Percentiles rank a stretch among this genome's conserved stretches.
Evolutionary conservation across 2,797 vertebrate genomes (phyloP).

Genomic region (Sebastes hopkinsi): DNA sequence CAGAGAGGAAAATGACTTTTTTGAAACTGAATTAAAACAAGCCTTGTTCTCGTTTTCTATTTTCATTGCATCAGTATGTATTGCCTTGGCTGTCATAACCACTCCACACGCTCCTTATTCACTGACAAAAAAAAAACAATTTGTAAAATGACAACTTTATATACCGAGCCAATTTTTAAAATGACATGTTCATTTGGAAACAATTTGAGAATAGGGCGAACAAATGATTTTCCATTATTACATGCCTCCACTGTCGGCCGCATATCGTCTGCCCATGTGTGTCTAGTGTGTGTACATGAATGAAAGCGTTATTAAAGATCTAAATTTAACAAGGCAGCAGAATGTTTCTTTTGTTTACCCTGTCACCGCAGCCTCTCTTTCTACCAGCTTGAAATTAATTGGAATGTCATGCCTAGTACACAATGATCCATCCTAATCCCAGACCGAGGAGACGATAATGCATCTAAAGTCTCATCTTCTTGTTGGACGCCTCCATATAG

Average conservation of each 20-base stretch:
- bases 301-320: conserved; percentile 44
- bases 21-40: conserved; percentile 30
- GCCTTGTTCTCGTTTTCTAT: conserved; percentile 22
- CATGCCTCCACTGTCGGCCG: conserved; percentile 20
- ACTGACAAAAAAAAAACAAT: conserved; percentile 39
- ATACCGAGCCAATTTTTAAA: conserved; percentile 37
- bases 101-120: conserved; percentile 28
- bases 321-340: conserved; percentile 58
- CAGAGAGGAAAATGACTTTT: conserved; percentile 27
- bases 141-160: conserved; percentile 63
- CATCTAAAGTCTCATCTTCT: conserved; percentile 6
- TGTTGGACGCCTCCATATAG: background rate
- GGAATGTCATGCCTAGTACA: conserved; percentile 28
- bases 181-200: conserved; percentile 67
- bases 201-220: conserved; percentile 42
- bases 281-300: conserved; percentile 10
- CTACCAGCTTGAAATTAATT: conserved; percentile 48
- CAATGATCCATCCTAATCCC: conserved; percentile 13
- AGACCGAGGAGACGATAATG: conserved; percentile 2
- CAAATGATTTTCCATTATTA: conserved; percentile 64
- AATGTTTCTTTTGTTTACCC: conserved; percentile 60
- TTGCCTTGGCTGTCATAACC: conserved; percentile 27
- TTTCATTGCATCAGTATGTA: conserved; percentile 39
- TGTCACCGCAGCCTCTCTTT: conserved; percentile 28
- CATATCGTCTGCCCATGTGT: conserved; percentile 32